Conservation (phyloP, 2,888 invertebrate species). For the Diloba caeruleocephala region DNA sequence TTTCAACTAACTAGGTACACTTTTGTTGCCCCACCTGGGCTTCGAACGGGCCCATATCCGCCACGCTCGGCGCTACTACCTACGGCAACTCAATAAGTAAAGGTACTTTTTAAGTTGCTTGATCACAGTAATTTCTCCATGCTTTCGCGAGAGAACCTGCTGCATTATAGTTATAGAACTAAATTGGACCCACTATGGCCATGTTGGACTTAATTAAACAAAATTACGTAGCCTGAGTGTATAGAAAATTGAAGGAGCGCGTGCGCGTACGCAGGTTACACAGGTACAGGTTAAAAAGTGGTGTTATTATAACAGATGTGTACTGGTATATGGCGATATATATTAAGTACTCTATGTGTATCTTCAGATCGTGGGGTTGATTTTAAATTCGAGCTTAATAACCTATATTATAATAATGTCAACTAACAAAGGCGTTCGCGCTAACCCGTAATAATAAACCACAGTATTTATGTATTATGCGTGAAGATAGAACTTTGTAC, state of each 20-base stretch:
- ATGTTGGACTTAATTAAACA: constrained; percentile 73
- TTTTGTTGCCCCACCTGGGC: neutral
- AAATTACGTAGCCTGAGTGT: constrained; percentile 61
- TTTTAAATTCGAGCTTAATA: too few species aligned
- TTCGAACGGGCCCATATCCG: neutral
- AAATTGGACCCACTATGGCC: constrained; percentile 65
- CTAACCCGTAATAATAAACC: too few species aligned
- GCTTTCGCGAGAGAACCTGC: constrained; percentile 44
- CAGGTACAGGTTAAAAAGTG: constrained; percentile 37
- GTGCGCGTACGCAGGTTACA: constrained; percentile 23
- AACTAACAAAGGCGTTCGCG: too few species aligned
- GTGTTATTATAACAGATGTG: constrained; percentile 31
- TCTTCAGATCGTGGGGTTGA: too few species aligned
- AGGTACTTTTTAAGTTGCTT: constrained; percentile 37
- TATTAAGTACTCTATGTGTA: too few species aligned
- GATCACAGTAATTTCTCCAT: constrained; percentile 47
- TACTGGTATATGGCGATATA: too few species aligned
- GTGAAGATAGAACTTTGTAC: too few species aligned
- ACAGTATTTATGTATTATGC: too few species aligned
- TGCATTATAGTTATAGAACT: constrained; percentile 43
- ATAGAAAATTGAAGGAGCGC: constrained; percentile 52
- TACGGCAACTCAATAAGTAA: constrained; percentile 14
- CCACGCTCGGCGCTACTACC: neutral
- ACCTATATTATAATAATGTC: too few species aligned
- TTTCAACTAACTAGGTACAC: too few species aligned